These are phyloP conservation scores for Pelobates cultripes DNA, from an alignment of 2,797 vertebrate genomes.

Conservation along the genomic window DNA sequence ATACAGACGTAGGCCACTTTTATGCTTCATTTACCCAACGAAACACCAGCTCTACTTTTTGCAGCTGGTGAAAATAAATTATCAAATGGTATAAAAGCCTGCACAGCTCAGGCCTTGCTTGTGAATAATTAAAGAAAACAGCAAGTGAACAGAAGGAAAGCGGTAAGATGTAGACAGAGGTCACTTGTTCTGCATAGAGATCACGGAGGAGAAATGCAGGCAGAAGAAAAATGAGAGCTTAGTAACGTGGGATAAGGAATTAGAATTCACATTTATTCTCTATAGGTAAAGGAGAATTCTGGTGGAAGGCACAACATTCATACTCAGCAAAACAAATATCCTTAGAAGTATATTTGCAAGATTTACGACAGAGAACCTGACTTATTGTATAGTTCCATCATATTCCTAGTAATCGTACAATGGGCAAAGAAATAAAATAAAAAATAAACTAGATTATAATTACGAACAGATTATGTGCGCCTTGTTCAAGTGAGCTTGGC, in stretches of 20 bases:
- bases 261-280: background rate
- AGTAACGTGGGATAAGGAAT: background rate
- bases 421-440: no score
- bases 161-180: slow-evolving; percentile 22
- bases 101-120: slow-evolving; percentile 16
- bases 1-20: no score
- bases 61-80: slow-evolving; percentile 39
- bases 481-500: no score
- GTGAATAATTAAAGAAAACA: slow-evolving; percentile 41
- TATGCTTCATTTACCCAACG: background rate
- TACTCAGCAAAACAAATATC: no score
- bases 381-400: no score
- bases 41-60: slow-evolving; percentile 29
- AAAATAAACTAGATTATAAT: no score
- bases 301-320: no score
- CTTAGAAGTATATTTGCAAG: no score
- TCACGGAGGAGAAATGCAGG: background rate
- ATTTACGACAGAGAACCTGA: no score
- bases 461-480: no score
- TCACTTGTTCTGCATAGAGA: slow-evolving; percentile 35
- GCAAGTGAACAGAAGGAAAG: slow-evolving; percentile 26
- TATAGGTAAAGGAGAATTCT: background rate
- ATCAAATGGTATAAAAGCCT: slow-evolving; percentile 37
- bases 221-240: background rate
- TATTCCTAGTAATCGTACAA: no score